Conservation (phyloP, 2,113 vertebrate genomes). For the Chiloscyllium plagiosum region DNA sequence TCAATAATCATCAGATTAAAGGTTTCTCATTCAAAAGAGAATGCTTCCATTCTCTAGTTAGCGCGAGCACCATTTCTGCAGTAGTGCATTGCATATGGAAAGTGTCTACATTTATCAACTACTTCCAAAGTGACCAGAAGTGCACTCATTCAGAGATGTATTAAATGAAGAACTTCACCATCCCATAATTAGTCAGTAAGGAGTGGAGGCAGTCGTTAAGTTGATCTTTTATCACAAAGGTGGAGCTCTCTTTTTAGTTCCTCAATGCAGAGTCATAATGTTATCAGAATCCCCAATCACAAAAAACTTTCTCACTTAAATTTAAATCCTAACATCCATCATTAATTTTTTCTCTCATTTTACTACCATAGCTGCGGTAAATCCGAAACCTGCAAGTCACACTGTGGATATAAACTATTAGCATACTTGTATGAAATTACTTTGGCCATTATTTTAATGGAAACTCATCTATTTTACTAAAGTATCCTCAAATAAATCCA, state of each 20-base stretch:
- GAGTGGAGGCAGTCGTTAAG: background rate
- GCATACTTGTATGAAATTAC: background rate
- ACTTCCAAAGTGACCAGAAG: background rate
- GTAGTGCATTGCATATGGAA: background rate
- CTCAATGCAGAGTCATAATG: background rate
- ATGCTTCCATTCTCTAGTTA: background rate
- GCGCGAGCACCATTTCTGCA: background rate
- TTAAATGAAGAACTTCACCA: background rate
- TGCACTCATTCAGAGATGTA: background rate
- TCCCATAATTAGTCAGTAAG: background rate
- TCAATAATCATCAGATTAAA: background rate
- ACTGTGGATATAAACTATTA: background rate
- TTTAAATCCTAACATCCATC: background rate
- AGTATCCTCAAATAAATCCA: background rate
- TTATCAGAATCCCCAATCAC: background rate
- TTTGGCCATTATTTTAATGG: background rate
- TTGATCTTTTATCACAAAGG: background rate
- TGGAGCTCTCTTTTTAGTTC: background rate
- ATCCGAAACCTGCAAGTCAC: background rate
- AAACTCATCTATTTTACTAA: background rate
- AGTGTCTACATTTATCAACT: background rate
- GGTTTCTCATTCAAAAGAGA: background rate
- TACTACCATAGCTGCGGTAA: background rate
- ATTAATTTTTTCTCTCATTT: background rate
- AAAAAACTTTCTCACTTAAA: background rate